Evolutionary conservation across 1,140 invertebrate genomes (phyloP).

Genomic region (Pararge aegeria): DNA sequence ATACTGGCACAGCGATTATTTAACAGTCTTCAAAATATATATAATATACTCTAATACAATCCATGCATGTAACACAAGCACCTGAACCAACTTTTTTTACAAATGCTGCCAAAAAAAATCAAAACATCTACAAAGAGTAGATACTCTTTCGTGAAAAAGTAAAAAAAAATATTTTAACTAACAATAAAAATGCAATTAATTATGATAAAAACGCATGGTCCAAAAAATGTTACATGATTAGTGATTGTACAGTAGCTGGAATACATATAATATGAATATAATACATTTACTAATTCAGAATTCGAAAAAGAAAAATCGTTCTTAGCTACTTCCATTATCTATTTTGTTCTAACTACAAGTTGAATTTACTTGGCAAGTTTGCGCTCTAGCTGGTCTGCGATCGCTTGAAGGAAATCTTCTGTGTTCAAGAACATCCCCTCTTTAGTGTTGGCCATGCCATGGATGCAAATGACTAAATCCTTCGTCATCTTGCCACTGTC

Average conservation of each 20-base stretch:
- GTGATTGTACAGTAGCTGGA: neutral
- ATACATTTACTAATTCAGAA: too few relatives aligned
- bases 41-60: too few relatives aligned
- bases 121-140: neutral
- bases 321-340: neutral
- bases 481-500: constrained; percentile 95
- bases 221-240: neutral
- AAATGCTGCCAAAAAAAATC: constrained; percentile 2
- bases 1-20: neutral
- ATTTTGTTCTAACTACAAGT: neutral
- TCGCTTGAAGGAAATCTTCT: constrained; percentile 91
- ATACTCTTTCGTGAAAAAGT: neutral
- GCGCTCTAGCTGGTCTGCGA: constrained; percentile 87
- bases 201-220: neutral
- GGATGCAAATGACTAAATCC: constrained; percentile 93
- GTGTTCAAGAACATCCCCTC: constrained; percentile 91
- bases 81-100: neutral
- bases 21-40: neutral
- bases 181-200: neutral
- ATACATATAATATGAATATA: neutral
- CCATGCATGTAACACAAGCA: constrained; percentile 10
- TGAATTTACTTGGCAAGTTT: constrained; percentile 62
- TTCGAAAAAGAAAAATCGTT: too few relatives aligned
- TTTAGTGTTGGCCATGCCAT: constrained; percentile 88
- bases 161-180: neutral